Evolutionary conservation across 2,113 vertebrate species (phyloP).

Genomic region (Nerophis ophidion): DNA sequence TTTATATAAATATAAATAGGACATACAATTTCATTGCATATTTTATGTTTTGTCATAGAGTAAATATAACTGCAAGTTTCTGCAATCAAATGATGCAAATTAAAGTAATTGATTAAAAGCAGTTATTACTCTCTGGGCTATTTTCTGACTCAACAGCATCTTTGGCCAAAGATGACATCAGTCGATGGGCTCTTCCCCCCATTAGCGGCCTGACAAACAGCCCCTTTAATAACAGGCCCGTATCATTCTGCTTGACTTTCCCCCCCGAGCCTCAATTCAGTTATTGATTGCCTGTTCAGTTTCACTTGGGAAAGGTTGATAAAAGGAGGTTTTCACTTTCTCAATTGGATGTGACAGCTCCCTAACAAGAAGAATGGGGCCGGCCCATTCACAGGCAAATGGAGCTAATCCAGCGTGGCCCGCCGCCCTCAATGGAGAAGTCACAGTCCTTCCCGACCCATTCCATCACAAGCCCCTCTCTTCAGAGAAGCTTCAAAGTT

Average conservation of each 20-base stretch:
- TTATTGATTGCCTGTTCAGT: conserved; percentile 89
- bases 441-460: conserved; percentile 89
- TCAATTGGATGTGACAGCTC: conserved; percentile 99
- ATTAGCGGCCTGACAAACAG: conserved; percentile 84
- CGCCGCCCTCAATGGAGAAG: conserved; percentile 88
- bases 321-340: conserved; percentile 96
- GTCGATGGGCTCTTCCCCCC: conserved; percentile 73
- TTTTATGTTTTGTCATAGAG: too few species aligned
- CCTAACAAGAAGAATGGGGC: conserved; percentile 99
- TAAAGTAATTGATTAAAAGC: too few species aligned
- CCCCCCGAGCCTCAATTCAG: conserved; percentile 85
- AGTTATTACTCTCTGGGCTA: background rate
- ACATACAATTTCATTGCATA: too few species aligned
- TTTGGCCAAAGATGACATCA: conserved; percentile 78
- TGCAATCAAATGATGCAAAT: too few species aligned
- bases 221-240: conserved; percentile 72
- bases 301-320: conserved; percentile 95
- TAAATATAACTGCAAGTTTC: too few species aligned
- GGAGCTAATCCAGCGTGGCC: conserved; percentile 99
- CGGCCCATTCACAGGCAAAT: conserved; percentile 99
- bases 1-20: too few species aligned
- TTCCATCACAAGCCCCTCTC: conserved; percentile 91
- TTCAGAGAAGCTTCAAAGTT: conserved; percentile 87
- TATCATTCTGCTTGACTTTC: conserved; percentile 97
- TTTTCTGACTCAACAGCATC: conserved; percentile 64